Evolutionary conservation across 2,113 vertebrate genomes (phyloP), one percentile per base, ranked within the genome.

Genomic region (Xyliphius kryptos): DNA sequence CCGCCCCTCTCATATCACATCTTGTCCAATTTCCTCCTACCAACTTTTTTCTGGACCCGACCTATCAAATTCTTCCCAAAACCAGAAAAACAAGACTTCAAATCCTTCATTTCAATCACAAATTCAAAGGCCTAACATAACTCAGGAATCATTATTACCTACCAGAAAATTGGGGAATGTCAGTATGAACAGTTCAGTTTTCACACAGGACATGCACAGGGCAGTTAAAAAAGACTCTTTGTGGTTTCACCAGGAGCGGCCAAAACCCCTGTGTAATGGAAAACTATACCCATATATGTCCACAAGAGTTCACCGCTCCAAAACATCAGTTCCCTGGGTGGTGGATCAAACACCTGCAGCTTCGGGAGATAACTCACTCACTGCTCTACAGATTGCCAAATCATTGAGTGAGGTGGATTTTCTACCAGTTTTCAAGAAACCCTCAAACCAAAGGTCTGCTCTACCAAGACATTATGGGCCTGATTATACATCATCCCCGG

Each of bases 341-440:
- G 59, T 65, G 46, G 74, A 81, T 17, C 76, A 67, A 44, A 79
- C 75, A 36, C 38, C 49, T 6, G 72, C 61, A 6, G 71, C 73
- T 3, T 63, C 22, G n/a, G 88, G 89, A 0, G 89, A 89, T 81
- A 73, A 88, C 78, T 91, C 86, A 0, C 85, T 83, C 58, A 88
- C 87, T 0, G 87, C 83, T 6, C 76, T 89, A 72, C 87, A 74
- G 13, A 87, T 78, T 13, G 88, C 86, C 58, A 83, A 86, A 56
- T 82, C 79, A 7, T 85, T 81, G 68, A 91, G 89, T 26, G 88
- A 87, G 65, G 82, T 82, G 21, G 87, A 88, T 9, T 78, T 79
- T 63, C 71, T 52, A 46, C 65, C 81, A 41, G 37, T 63, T 15
- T 68, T 76, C 53, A 74, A 72, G 15, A 74, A 73, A 3, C 62